Percentiles rank a stretch among this genome's conserved stretches.
These are phyloP conservation scores for Scaptomyza tumidula DNA, from an alignment of 2,888 invertebrate genomes.

Conservation along the genomic window DNA sequence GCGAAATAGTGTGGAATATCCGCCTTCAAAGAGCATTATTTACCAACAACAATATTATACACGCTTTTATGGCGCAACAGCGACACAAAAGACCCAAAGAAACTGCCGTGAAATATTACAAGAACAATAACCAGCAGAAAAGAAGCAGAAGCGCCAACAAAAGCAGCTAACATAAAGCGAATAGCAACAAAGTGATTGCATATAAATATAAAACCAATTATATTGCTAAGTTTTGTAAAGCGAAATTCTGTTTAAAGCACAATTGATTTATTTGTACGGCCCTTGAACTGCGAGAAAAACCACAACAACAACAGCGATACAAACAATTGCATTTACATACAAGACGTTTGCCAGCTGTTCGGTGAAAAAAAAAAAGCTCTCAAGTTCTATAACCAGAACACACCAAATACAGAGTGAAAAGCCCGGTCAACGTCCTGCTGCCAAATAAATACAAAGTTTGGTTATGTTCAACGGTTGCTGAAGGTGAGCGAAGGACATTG, in stretches of 20 bases:
- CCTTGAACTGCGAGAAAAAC: slow-evolving; percentile 7
- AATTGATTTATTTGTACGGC: slow-evolving; percentile 67
- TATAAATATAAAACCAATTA: slow-evolving; percentile 45
- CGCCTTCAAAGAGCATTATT: slow-evolving; percentile 15
- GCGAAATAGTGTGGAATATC: slow-evolving; percentile 18
- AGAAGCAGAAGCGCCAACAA: not conserved
- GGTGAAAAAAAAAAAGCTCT: slow-evolving; percentile 25
- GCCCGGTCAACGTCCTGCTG: slow-evolving; percentile 66
- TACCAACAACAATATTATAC: slow-evolving; percentile 1
- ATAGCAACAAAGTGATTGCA: slow-evolving; percentile 27
- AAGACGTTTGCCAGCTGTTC: slow-evolving; percentile 67
- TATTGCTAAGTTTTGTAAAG: slow-evolving; percentile 47
- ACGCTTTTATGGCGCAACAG: slow-evolving; percentile 37
- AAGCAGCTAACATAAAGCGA: slow-evolving; percentile 18
- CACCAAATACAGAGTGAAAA: slow-evolving; percentile 18
- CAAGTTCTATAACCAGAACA: slow-evolving; percentile 15
- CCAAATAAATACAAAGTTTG: slow-evolving; percentile 28
- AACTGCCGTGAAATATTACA: slow-evolving; percentile 26
- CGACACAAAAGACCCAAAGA: slow-evolving; percentile 8
- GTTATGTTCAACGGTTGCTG: slow-evolving; percentile 48
- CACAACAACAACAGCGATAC: slow-evolving; percentile 6
- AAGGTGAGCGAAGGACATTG: slow-evolving; percentile 76
- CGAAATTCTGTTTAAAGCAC: slow-evolving; percentile 32
- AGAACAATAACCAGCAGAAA: slow-evolving; percentile 15
- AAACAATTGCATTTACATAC: slow-evolving; percentile 15